phyloP scores from a whole-genome alignment of 2,113 vertebrate genomes.

The Donacobius atricapilla region DNA sequence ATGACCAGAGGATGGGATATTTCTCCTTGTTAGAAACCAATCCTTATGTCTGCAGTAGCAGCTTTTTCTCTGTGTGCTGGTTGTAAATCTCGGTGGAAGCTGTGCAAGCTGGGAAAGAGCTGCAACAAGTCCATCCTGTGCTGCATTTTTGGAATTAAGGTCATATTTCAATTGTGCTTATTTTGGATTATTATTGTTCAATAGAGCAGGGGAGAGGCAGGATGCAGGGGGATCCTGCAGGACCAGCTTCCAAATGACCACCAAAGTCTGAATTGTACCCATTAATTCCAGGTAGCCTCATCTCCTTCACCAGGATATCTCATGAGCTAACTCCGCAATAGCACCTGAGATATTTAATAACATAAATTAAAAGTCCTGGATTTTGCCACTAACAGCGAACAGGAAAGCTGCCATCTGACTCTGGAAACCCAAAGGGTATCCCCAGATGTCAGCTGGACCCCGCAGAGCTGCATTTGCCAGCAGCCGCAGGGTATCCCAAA shows the following conservation, averaged over 20 bases:
- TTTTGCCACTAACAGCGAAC: background rate
- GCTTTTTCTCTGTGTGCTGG: background rate
- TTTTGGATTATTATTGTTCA: background rate
- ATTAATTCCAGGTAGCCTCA: background rate
- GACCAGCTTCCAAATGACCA: background rate
- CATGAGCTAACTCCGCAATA: background rate
- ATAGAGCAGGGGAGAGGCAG: background rate
- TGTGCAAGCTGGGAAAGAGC: background rate
- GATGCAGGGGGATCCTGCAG: background rate
- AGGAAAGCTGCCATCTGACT: background rate
- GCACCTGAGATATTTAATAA: background rate
- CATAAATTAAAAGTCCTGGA: background rate
- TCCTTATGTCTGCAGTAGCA: background rate
- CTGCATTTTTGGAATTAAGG: background rate
- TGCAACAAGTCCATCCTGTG: background rate
- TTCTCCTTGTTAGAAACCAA: background rate
- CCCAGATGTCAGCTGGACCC: slow-evolving; percentile 42
- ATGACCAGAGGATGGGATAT: background rate
- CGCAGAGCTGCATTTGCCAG: background rate
- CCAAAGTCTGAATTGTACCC: background rate
- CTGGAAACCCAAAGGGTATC: slow-evolving; percentile 25
- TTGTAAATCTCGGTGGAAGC: background rate
- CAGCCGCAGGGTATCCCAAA: slow-evolving; percentile 27
- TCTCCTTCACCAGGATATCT: background rate
- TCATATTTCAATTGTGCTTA: background rate